These are phyloP conservation scores for Paramormyrops hopkinsi DNA, from an alignment of 2,797 vertebrate species.

Conservation along the genomic window DNA sequence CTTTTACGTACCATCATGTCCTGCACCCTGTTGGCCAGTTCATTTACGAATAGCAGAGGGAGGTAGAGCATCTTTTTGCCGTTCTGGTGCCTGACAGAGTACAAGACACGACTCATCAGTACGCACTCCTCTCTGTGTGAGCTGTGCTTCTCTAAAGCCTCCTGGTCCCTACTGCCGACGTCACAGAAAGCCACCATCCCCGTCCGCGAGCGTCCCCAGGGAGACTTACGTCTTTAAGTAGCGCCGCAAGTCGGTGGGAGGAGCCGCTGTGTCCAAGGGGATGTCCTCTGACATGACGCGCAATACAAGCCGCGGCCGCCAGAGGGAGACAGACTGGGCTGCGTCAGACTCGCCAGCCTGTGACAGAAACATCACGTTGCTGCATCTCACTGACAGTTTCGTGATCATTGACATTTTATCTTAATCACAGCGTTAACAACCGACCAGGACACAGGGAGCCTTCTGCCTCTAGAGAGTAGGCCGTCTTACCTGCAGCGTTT, in stretches of 20 bases:
- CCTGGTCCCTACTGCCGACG: neutral
- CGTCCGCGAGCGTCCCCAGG: neutral
- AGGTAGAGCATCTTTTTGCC: constrained; percentile 83
- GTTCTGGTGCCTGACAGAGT: constrained; percentile 69
- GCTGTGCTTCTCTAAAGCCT: too few relatives aligned
- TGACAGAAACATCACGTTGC: neutral
- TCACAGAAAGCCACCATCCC: neutral
- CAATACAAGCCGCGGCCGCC: constrained; percentile 79
- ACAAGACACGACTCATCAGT: neutral
- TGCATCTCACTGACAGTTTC: neutral
- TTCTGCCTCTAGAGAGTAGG: neutral
- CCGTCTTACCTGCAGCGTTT: constrained; percentile 56
- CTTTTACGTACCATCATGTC: constrained; percentile 78
- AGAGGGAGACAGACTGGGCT: constrained; percentile 69
- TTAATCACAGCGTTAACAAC: neutral
- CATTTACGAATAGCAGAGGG: constrained; percentile 90
- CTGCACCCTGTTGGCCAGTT: constrained; percentile 84
- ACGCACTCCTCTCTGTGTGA: neutral
- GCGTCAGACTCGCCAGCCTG: neutral
- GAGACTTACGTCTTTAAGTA: constrained; percentile 87
- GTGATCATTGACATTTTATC: neutral
- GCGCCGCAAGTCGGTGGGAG: constrained; percentile 85
- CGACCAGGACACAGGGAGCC: neutral
- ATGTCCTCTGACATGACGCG: constrained; percentile 91
- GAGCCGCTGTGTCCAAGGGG: constrained; percentile 77